Evolutionary conservation across 2,888 invertebrate genomes (phyloP).

Genomic region (Drosophila prostipennis): DNA sequence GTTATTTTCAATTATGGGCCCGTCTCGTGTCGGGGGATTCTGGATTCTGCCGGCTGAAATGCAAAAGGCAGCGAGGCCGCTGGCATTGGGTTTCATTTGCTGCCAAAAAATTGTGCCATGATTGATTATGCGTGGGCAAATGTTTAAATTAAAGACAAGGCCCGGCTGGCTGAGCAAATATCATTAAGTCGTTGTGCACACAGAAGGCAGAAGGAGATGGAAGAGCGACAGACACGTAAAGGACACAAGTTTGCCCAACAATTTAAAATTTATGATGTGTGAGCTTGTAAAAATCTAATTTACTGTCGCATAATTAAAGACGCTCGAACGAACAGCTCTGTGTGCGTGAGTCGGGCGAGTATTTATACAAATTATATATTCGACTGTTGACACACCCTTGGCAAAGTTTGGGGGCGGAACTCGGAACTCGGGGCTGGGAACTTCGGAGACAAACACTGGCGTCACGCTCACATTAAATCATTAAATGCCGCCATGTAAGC

Average conservation of each 20-base stretch:
- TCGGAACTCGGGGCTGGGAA: too few species aligned
- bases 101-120: conserved; percentile 63
- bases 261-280: conserved; percentile 79
- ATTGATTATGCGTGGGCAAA: conserved; percentile 73
- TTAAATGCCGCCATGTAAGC: conserved; percentile 79
- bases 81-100: conserved; percentile 60
- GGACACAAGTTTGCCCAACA: conserved; percentile 48
- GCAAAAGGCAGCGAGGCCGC: conserved; percentile 47
- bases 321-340: conserved; percentile 40
- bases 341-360: conserved; percentile 21
- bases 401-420: conserved; percentile 19
- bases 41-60: conserved; percentile 8
- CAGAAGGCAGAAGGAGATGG: conserved; percentile 35
- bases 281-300: conserved; percentile 81
- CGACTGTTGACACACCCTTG: conserved; percentile 40
- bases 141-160: conserved; percentile 75
- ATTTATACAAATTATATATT: conserved; percentile 52
- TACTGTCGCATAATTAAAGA: conserved; percentile 82
- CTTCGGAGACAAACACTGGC: conserved; percentile 31
- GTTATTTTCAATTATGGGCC: conserved; percentile 76
- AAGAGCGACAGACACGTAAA: conserved; percentile 13
- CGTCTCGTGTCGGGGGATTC: conserved; percentile 11
- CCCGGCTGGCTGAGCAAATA: conserved; percentile 59
- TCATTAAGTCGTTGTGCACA: conserved; percentile 67
- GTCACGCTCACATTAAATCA: conserved; percentile 70